Evolutionary conservation across 1,140 invertebrate genomes (phyloP).

Genomic region (Lepeophtheirus salmonis): DNA sequence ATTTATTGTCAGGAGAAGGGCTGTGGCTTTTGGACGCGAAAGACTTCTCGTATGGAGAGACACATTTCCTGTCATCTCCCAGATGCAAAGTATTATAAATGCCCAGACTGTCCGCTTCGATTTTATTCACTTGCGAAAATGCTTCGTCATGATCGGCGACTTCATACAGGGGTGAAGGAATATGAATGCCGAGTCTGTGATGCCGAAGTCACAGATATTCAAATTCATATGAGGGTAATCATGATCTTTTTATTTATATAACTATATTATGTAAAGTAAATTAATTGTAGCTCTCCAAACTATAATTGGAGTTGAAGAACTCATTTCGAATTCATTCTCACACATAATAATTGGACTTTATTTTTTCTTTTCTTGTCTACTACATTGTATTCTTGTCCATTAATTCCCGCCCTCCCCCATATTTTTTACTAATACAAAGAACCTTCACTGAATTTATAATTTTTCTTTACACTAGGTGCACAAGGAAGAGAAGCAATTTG

Average conservation of each 20-base stretch:
- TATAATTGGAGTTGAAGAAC: background rate
- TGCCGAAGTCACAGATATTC: conserved; percentile 8
- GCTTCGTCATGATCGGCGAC: background rate
- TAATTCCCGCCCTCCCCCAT: background rate
- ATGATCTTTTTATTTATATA: background rate
- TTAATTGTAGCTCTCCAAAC: background rate
- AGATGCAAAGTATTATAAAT: background rate
- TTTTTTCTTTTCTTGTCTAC: background rate
- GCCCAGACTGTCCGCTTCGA: background rate
- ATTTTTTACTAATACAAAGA: background rate
- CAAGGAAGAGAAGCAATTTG: background rate
- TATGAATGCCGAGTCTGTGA: conserved; percentile 5
- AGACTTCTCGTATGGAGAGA: background rate
- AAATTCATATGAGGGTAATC: conserved; percentile 3
- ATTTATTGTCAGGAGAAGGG: background rate
- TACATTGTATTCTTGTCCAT: background rate
- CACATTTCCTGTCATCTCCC: background rate
- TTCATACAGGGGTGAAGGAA: conserved; percentile 3
- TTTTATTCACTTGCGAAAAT: conserved; percentile 7
- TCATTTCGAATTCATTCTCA: background rate
- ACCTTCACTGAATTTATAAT: background rate
- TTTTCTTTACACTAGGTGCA: background rate
- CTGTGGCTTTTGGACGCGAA: background rate
- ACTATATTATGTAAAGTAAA: background rate
- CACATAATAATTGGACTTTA: background rate